These are phyloP conservation scores for Prosopocoilus inquinatus DNA, from an alignment of 2,888 invertebrate species.

Conservation along the genomic window DNA sequence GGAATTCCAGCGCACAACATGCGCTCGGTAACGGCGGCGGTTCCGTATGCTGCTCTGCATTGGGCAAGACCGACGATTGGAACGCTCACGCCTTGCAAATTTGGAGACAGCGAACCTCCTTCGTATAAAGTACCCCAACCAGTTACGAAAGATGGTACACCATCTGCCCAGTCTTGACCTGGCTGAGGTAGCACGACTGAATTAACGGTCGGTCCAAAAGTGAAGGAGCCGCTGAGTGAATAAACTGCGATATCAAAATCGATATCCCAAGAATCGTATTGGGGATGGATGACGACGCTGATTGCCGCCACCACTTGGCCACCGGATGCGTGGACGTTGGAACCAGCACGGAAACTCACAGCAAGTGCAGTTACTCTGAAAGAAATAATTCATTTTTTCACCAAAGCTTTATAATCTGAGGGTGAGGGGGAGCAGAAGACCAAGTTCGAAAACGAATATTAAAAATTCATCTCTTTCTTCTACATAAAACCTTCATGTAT, in stretches of 20 bases:
- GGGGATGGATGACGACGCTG: conserved; percentile 7
- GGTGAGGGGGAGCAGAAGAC: too few species aligned
- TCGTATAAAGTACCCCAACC: conserved; percentile 17
- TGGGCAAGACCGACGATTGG: not conserved
- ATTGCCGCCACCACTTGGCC: conserved; percentile 8
- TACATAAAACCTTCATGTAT: too few species aligned
- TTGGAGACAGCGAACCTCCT: not conserved
- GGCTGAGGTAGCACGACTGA: not conserved
- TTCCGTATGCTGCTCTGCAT: not conserved
- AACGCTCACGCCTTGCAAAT: not conserved
- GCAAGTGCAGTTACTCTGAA: too few species aligned
- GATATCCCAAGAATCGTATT: not conserved
- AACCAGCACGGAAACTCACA: conserved; percentile 8
- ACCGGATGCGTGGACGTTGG: conserved; percentile 5
- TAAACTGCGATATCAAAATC: conserved; percentile 3
- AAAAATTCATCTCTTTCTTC: too few species aligned
- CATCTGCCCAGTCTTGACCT: not conserved
- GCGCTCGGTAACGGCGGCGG: conserved; percentile 39
- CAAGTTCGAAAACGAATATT: too few species aligned
- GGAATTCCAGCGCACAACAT: conserved; percentile 59
- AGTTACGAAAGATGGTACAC: not conserved
- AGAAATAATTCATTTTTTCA: too few species aligned
- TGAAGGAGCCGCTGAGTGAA: not conserved
- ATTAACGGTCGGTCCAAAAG: not conserved
- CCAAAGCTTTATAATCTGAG: too few species aligned